Conservation (phyloP, 2,888 invertebrate genomes). For the Zhengitettix transpicula region DNA sequence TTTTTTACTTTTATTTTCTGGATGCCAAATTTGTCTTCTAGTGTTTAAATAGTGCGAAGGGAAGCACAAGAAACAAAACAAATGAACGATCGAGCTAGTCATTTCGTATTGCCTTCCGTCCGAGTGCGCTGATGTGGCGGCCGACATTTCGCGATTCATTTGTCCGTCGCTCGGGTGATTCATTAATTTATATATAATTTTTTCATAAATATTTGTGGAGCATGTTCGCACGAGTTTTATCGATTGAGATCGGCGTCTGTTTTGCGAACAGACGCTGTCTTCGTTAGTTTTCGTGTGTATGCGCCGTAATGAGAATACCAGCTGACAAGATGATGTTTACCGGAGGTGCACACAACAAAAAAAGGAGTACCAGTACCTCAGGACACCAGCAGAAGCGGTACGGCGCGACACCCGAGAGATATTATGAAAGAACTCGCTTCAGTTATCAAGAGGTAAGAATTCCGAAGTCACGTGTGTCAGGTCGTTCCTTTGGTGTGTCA, state of each 20-base stretch:
- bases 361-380: constrained; percentile 20
- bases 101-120: constrained; percentile 3
- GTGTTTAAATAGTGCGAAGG: constrained; percentile 7
- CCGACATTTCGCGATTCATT: constrained; percentile 2
- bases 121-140: constrained; percentile 9
- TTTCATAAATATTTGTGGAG: not conserved
- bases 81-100: not conserved
- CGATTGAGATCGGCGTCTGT: not conserved
- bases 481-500: not conserved
- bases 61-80: constrained; percentile 1
- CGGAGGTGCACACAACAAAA: constrained; percentile 44
- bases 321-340: constrained; percentile 47
- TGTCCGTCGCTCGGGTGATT: not conserved
- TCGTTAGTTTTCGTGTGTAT: not conserved
- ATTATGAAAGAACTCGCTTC: constrained; percentile 8
- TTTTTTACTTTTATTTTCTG: constrained; percentile 4
- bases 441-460: constrained; percentile 10
- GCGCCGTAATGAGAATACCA: constrained; percentile 5
- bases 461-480: not conserved
- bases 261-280: not conserved
- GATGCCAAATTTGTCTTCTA: constrained; percentile 7
- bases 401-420: constrained; percentile 2
- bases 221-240: not conserved
- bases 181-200: not conserved
- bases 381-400: constrained; percentile 4